Base-by-base conservation (phyloP, 2,888 invertebrate genomes). In the Platycheirus rosarum region DNA sequence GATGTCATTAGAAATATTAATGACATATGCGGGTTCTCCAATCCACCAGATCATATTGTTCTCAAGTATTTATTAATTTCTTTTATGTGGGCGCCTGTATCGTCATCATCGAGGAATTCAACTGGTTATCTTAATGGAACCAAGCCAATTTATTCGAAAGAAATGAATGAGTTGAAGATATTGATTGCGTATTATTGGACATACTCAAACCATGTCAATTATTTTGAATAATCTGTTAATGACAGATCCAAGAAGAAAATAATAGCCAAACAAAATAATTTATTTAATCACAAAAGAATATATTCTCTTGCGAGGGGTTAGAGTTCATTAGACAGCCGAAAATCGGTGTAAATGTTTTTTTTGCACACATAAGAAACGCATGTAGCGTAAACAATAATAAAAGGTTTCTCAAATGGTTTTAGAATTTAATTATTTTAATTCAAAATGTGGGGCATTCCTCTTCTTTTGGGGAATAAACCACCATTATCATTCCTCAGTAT, bases 111-210 rank as follows among this genome's bases (percentile, higher is more conserved):
- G 35, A 53, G 18, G n/a, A 35, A 53, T 20, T 37, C 18, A 18
- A 37, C 53, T 13, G 16, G 11, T 35, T 53, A 37, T 53, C 35
- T 53, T 20, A 7, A 53, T 53, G 53, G 53, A 35, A 37, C n/a
- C 7, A 6, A n/a, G 18, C 37, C 53, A 55, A 55, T 37, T 55
- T 20, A n/a, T 20, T 55, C 13, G n/a, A 20, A 37, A 35, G 20
- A 37, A 16, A 8, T 37, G 20, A 53, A 55, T 20, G 37, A 37
- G 37, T 18, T 55, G 55, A 18, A 55, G 13, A 37, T 23, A 40
- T 55, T 55, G 37, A 23, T 55, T 40, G 20, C 20, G 23, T 9
- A 23, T 55, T 20, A 40, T 55, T 55, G 37, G 13, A 23, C 37
- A 20, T n/a, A 37, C n/a, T 3, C n/a, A 37, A 23, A 37, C 35